These are phyloP conservation scores for Phthorimaea operculella DNA, from an alignment of 1,140 invertebrate genomes.

Conservation along the genomic window DNA sequence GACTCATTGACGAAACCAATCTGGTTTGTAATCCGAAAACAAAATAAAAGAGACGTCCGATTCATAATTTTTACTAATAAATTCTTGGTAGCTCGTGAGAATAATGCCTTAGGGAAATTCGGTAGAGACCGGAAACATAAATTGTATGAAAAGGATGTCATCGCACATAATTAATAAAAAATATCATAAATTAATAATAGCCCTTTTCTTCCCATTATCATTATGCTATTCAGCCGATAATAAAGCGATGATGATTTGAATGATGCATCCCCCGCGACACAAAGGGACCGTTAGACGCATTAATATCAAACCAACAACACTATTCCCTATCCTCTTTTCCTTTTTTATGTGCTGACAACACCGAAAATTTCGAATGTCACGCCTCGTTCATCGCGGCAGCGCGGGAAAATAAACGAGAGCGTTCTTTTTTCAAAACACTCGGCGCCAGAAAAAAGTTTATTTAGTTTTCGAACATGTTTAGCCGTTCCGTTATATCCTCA, in stretches of 20 bases:
- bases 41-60: not conserved
- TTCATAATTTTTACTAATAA: not conserved
- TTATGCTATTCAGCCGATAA: constrained; percentile 34
- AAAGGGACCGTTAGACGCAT: constrained; percentile 51
- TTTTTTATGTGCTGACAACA: constrained; percentile 48
- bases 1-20: not conserved
- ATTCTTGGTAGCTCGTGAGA: not conserved
- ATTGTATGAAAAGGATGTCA: not conserved
- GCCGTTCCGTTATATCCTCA: constrained; percentile 40
- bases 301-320: constrained; percentile 44
- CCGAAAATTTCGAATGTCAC: constrained; percentile 53
- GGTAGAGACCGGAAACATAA: constrained; percentile 1
- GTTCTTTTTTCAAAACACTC: constrained; percentile 30
- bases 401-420: constrained; percentile 47
- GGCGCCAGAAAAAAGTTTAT: constrained; percentile 42
- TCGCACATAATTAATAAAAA: constrained; percentile 5
- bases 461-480: constrained; percentile 38
- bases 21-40: not conserved
- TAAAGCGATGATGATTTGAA: constrained; percentile 21
- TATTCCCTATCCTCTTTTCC: constrained; percentile 30
- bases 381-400: constrained; percentile 47
- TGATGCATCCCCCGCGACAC: constrained; percentile 32
- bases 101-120: not conserved
- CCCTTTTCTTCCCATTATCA: constrained; percentile 37
- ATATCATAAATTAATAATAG: constrained; percentile 25